These are phyloP conservation scores for Micromussa lordhowensis DNA, from an alignment of 92 coral and sea anemone species.

Conservation along the genomic window DNA sequence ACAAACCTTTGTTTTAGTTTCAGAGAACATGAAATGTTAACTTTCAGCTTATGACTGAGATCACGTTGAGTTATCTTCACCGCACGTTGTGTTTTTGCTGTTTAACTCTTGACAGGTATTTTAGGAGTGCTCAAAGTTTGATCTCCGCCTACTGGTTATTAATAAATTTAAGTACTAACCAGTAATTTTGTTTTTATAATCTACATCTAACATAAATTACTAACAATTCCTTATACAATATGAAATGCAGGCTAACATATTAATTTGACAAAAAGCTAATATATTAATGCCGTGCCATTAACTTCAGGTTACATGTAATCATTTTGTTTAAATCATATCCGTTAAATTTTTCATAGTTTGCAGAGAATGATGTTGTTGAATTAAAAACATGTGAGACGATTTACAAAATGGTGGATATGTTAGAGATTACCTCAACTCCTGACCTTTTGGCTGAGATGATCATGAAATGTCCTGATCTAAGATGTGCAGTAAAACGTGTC, in stretches of 20 bases:
- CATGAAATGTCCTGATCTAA: constrained; percentile 34
- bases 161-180: no score
- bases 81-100: constrained; percentile 33
- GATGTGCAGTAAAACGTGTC: constrained; percentile 42
- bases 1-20: constrained; percentile 16
- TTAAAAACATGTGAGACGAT: constrained; percentile 15
- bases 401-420: constrained; percentile 43
- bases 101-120: constrained; percentile 37
- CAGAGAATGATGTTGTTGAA: constrained; percentile 40
- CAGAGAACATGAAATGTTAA: constrained; percentile 21
- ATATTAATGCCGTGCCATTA: no score
- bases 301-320: no score
- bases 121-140: constrained; percentile 11
- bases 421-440: constrained; percentile 42
- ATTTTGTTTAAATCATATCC: neutral
- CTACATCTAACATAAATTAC: no score
- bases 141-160: no score
- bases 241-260: no score
- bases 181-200: no score
- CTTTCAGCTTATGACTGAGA: constrained; percentile 34
- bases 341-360: constrained; percentile 13
- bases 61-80: constrained; percentile 31
- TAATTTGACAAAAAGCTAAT: no score
- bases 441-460: constrained; percentile 50
- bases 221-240: no score